A percentile compares a stretch with the other conserved stretches of the same genome.
phyloP scores from a whole-genome alignment of 2,797 vertebrate species.

The Halcyon smyrnensis region DNA sequence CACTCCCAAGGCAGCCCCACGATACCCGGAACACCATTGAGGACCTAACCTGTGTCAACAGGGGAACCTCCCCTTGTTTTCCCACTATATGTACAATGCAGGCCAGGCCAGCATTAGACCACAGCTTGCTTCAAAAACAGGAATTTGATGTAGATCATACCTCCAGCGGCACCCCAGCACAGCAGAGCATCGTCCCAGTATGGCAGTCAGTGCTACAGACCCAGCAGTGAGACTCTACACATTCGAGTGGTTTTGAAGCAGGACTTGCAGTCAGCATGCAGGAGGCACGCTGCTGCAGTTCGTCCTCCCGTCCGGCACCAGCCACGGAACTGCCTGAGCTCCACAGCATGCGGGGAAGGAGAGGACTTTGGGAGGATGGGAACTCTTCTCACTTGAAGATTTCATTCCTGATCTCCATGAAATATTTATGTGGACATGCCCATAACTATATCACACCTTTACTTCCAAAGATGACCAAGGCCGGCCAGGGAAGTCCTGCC shows the following conservation, averaged over 20 bases:
- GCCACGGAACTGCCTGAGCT: background rate
- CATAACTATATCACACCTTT: background rate
- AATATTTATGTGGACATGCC: fast-evolving
- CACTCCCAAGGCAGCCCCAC: background rate
- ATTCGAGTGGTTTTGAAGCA: fast-evolving
- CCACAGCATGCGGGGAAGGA: background rate
- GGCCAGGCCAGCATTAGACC: background rate
- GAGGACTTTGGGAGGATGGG: background rate
- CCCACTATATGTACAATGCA: fast-evolving
- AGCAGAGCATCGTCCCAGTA: too few species aligned
- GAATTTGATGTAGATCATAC: fast-evolving
- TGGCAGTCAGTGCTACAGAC: background rate
- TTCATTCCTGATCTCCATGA: background rate
- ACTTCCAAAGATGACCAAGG: background rate
- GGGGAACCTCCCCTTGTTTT: background rate
- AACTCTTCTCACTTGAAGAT: background rate
- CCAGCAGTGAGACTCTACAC: fast-evolving
- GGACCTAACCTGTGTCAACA: background rate
- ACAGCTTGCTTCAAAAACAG: background rate
- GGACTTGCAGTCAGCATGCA: background rate
- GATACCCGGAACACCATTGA: background rate
- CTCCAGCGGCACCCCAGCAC: background rate
- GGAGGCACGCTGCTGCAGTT: background rate
- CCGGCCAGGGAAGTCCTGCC: background rate
- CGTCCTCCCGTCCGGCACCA: fast-evolving